These are phyloP conservation scores for Drosophila yooni DNA, from an alignment of 2,888 invertebrate species.

Conservation along the genomic window DNA sequence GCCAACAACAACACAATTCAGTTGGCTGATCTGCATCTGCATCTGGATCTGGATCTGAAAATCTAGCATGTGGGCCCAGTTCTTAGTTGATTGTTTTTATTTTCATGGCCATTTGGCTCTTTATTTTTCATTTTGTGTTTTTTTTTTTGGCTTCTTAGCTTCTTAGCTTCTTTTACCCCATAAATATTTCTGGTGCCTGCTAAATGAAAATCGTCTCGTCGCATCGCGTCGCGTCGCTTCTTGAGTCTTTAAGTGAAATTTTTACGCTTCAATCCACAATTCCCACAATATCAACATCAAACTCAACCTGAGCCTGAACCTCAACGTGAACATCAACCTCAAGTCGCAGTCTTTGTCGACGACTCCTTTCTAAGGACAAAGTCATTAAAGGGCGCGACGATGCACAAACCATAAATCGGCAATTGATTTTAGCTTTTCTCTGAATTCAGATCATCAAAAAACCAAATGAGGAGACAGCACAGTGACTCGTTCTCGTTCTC, in stretches of 20 bases:
- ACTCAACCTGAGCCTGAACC: not conserved
- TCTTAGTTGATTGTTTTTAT: constrained; percentile 38
- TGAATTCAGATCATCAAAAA: constrained; percentile 12
- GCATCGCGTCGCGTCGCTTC: constrained; percentile 24
- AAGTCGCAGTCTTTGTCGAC: not conserved
- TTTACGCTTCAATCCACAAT: constrained; percentile 66
- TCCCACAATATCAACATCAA: constrained; percentile 45
- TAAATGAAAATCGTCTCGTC: constrained; percentile 50
- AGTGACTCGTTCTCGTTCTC: constrained; percentile 25
- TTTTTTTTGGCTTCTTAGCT: not conserved
- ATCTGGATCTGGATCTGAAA: constrained; percentile 23
- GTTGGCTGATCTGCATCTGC: constrained; percentile 37
- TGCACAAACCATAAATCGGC: not conserved
- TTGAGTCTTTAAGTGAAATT: constrained; percentile 36
- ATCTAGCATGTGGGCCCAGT: constrained; percentile 21
- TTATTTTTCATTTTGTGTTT: not conserved
- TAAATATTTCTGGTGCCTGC: not conserved
- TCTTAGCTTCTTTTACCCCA: not conserved
- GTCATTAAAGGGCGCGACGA: constrained; percentile 45
- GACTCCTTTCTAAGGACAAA: constrained; percentile 53
- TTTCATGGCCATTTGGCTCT: constrained; percentile 42
- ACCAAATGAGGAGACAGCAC: not conserved
- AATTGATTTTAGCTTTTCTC: constrained; percentile 26
- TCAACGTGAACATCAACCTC: constrained; percentile 9
- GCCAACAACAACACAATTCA: constrained; percentile 42